Evolutionary conservation across 2,888 invertebrate genomes (phyloP).

Genomic region (Parnassius orleans): DNA sequence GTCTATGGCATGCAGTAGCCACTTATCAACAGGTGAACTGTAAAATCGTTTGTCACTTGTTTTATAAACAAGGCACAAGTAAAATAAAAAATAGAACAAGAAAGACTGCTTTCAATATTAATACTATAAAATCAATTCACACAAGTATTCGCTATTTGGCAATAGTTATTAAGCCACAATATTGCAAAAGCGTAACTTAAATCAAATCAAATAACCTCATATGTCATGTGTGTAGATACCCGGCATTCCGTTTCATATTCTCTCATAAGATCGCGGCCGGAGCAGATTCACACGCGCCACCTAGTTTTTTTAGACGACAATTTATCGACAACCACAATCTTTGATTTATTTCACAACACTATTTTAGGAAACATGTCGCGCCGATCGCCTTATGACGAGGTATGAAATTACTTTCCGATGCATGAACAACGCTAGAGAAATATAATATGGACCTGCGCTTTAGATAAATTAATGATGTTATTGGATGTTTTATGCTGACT

Average conservation of each 20-base stretch:
- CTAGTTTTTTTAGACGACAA: slow-evolving; percentile 57
- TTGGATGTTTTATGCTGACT: slow-evolving; percentile 31
- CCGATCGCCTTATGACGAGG: slow-evolving; percentile 64
- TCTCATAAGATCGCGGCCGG: slow-evolving; percentile 63
- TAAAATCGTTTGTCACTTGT: too few relatives aligned
- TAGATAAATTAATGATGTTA: slow-evolving; percentile 36
- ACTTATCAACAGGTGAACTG: too few relatives aligned
- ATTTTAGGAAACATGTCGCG: slow-evolving; percentile 76
- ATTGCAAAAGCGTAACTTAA: slow-evolving; percentile 47
- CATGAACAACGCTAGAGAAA: slow-evolving; percentile 56
- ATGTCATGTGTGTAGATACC: slow-evolving; percentile 49
- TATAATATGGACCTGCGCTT: slow-evolving; percentile 48
- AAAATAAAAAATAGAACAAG: neutral
- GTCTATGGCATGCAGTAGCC: too few relatives aligned
- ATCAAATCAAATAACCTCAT: slow-evolving; percentile 46
- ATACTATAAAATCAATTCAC: neutral
- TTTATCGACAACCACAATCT: slow-evolving; percentile 65
- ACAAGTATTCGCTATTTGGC: neutral
- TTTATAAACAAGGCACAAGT: too few relatives aligned
- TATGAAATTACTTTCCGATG: slow-evolving; percentile 69
- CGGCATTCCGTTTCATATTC: slow-evolving; percentile 58
- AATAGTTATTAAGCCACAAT: slow-evolving; percentile 31
- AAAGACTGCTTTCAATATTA: neutral
- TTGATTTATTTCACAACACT: slow-evolving; percentile 78
- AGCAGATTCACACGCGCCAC: slow-evolving; percentile 73